A percentile compares a stretch with the other conserved stretches of the same genome.
phyloP scores from a whole-genome alignment of 1,140 invertebrate genomes.

The Drosophila auraria region DNA sequence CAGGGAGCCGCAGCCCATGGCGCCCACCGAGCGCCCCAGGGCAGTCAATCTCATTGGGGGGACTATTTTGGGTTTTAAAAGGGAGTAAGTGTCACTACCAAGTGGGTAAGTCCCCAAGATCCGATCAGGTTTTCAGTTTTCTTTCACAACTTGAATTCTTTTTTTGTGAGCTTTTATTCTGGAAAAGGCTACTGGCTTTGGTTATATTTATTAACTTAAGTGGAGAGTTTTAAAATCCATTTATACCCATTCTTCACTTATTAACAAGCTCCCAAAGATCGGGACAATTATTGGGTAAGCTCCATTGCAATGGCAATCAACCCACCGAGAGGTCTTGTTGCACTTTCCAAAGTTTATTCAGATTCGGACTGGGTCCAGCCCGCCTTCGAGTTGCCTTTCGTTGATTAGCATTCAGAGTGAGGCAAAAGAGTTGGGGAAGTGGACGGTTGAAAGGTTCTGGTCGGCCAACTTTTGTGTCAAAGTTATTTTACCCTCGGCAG shows the following conservation, averaged over 20 bases:
- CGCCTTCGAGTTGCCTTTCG: slow-evolving; percentile 12
- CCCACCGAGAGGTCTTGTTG: slow-evolving; percentile 13
- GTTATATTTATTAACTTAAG: not conserved
- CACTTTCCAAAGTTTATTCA: slow-evolving; percentile 47
- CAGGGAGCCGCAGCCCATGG: slow-evolving; percentile 56
- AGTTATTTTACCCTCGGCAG: slow-evolving; percentile 75
- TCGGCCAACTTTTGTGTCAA: slow-evolving; percentile 61
- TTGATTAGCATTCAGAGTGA: slow-evolving; percentile 67
- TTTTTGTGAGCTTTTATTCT: not conserved
- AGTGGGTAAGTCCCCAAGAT: not conserved
- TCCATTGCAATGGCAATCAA: slow-evolving; percentile 45
- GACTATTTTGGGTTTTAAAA: too few relatives aligned
- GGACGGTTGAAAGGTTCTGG: slow-evolving; percentile 46
- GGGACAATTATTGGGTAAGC: slow-evolving; percentile 15
- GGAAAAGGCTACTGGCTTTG: not conserved
- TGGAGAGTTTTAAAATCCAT: not conserved
- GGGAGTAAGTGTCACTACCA: not conserved
- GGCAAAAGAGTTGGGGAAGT: slow-evolving; percentile 33
- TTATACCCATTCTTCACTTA: not conserved
- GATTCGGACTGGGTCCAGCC: slow-evolving; percentile 20
- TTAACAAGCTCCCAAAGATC: not conserved
- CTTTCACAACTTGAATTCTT: not conserved
- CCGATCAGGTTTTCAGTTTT: not conserved
- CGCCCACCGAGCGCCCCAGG: slow-evolving; percentile 43
- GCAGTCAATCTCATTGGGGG: slow-evolving; percentile 30